Evolutionary conservation across 2,888 invertebrate species (phyloP).

Genomic region (Nasonia oneida): DNA sequence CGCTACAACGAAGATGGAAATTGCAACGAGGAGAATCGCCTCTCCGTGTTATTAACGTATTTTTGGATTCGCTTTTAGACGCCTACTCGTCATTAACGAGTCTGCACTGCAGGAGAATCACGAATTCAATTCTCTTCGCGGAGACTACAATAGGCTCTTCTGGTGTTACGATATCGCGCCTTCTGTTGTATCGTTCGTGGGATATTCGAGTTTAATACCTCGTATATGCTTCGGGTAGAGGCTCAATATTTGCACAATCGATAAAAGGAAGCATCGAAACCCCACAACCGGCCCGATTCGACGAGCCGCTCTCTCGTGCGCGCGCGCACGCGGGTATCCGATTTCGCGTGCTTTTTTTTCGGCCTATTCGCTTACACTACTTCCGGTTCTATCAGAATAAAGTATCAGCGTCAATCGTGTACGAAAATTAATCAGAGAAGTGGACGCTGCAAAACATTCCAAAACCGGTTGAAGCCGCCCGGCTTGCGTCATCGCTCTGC

Average conservation of each 20-base stretch:
- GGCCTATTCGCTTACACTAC: constrained; percentile 36
- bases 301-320: no score
- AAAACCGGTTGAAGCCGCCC: neutral
- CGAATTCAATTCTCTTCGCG: no score
- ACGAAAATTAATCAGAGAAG: neutral
- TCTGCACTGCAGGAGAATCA: no score
- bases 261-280: constrained; percentile 57
- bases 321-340: constrained; percentile 30
- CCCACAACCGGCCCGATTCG: neutral
- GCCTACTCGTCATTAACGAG: no score
- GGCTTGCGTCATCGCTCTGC: neutral
- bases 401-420: neutral
- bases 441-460: neutral
- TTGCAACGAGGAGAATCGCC: neutral
- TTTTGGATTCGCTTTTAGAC: no score
- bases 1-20: no score
- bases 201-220: constrained; percentile 14
- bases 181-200: no score
- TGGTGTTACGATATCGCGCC: no score
- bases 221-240: neutral
- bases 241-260: constrained; percentile 57
- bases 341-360: constrained; percentile 45
- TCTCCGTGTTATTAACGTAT: neutral
- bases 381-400: constrained; percentile 40
- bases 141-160: no score